Evolutionary conservation across 2,888 invertebrate genomes (phyloP), one percentile per base, ranked within the genome.

Genomic region (Ernsta delagoae): DNA sequence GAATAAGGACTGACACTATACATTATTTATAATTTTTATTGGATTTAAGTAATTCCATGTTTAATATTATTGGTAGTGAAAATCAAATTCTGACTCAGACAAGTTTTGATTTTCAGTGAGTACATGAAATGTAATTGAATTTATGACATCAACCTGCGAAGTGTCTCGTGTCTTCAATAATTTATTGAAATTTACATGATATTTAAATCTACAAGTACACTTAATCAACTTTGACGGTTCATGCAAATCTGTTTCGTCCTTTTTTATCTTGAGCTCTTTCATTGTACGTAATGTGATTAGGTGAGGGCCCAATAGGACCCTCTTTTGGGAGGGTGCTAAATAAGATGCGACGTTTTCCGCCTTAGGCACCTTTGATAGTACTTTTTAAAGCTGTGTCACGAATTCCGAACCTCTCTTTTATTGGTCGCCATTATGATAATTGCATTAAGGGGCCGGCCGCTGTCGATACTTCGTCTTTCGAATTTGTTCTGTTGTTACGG

Each of bases 371-470:
- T 91, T 90, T 90, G 89, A 90, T 90, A 88, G 88, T 89, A 90
- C 88, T 90, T 90, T 90, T 89, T 89, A 90, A 90, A 91, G 89
- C 91, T 87, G 85, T 83, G 89, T 90, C 89, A 89, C 89, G 89
- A 91, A 90, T 89, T 88, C 84, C 79, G 87, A 87, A 90, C 87
- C 87, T 89, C 89, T 86, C 90, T 90, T 92, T 92, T 92, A 92
- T 92, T 91, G 91, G 90, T 88, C 87, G 87, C 87, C 89, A 92
- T 93, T 92, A 92, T 91, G 90, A 90, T 92, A 92, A 92, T 93
- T 92, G 88, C 88, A 86, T 92, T 92, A 91, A 88, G 88, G 89
- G 82, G n/a, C 83, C 83, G 88, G 82, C 84, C 86, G 87, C 81
- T 83, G 87, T 85, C 90, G 89, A 91, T 91, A 88, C 88, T 92